Evolutionary conservation across 2,797 vertebrate genomes (phyloP).

Genomic region (Anisognathus igniventris): DNA sequence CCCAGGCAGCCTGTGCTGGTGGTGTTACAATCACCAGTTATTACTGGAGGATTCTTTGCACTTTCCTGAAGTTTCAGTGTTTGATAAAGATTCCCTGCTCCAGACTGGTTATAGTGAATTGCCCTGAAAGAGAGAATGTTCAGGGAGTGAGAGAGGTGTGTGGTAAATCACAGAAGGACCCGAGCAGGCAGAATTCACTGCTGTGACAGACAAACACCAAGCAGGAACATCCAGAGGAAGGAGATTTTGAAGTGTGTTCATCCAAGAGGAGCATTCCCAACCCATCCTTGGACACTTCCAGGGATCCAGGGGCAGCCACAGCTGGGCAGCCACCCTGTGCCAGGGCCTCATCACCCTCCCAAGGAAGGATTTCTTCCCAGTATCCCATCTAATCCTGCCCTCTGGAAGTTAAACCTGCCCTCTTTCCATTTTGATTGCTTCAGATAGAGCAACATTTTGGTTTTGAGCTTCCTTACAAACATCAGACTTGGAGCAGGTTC

Average conservation of each 20-base stretch:
- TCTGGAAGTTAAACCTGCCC: background rate
- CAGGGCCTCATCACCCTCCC: fast-evolving
- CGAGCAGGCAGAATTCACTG: background rate
- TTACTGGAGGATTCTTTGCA: background rate
- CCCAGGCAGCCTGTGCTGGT: background rate
- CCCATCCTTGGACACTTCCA: fast-evolving
- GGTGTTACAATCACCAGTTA: fast-evolving
- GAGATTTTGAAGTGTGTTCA: background rate
- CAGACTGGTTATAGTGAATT: background rate
- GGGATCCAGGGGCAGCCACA: background rate
- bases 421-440: background rate
- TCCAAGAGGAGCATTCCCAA: background rate
- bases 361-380: background rate
- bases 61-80: fast-evolving
- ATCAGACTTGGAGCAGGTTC: background rate
- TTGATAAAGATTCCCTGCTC: background rate
- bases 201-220: background rate
- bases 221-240: background rate
- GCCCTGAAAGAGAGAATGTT: background rate
- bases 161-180: background rate
- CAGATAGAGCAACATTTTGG: background rate
- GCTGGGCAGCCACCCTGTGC: background rate
- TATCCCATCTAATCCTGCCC: background rate
- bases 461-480: background rate
- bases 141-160: background rate